Evolutionary conservation across 64 coral and sea anemone genomes (phyloP), one percentile per base, ranked within the genome.

Genomic region (Dendrophyllia cribrosa): DNA sequence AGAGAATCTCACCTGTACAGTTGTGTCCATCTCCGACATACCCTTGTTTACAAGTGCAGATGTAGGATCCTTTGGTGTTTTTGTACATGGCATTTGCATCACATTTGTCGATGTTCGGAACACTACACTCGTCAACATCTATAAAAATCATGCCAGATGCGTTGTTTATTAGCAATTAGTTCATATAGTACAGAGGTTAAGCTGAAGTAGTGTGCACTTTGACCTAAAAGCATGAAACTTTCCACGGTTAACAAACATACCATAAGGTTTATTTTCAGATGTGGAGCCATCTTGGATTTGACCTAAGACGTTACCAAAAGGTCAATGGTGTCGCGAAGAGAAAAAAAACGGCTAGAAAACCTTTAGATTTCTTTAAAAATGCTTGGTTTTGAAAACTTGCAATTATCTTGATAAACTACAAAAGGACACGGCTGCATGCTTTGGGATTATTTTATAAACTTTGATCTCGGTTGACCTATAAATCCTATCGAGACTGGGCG

Each of bases 161-260:
- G n/a, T n/a, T n/a, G n/a, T 34, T 34, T 34, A 34, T 34, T 34
- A 2, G 34, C 34, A 34, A 34, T 34, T 34, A 34, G 34, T 34
- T 34, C 34, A 34, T 34, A 34, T 34, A 34, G 34, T 34, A 34
- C 34, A 34, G 34, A 34, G 34, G 34, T 34, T 34, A 34, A 34
- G 34, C 34, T 34, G 0, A 34, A 24, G 61, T 25, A 65, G 24
- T 46, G 82, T 85, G 82, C 82, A 85, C 82, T 75, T 73, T 88
- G 72, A 55, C 51, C 46, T 88, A 75, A 88, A 88, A 85, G 67
- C 69, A 88, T 75, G 24, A 88, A 88, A 88, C 86, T 88, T 88
- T 43, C 25, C 69, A 88, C 86, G 72, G 22, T 73, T 4, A 88
- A 74, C 51, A 51, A 74, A 52, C 56, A 88, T 24, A 72, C 17